These are phyloP conservation scores for Melieria omissa DNA, from an alignment of 2,888 invertebrate genomes.

Conservation along the genomic window DNA sequence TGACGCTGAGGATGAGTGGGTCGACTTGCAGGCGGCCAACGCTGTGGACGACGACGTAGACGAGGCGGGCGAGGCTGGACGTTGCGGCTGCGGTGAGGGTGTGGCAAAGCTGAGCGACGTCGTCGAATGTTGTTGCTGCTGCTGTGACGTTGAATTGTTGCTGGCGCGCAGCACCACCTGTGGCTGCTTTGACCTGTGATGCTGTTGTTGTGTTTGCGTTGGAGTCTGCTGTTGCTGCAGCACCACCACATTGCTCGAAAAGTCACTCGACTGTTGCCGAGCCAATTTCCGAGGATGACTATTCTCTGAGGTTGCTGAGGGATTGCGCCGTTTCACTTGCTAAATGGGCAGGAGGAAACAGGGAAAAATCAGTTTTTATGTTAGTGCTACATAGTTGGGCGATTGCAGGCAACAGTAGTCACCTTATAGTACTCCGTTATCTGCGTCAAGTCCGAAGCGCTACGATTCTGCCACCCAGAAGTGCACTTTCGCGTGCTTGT, in stretches of 20 bases:
- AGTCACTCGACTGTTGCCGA: conserved; percentile 51
- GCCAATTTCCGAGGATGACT: conserved; percentile 70
- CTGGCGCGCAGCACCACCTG: background rate
- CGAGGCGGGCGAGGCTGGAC: conserved; percentile 47
- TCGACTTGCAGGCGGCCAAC: conserved; percentile 41
- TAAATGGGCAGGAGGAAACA: conserved; percentile 54
- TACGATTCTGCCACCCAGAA: conserved; percentile 44
- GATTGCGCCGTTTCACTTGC: conserved; percentile 86
- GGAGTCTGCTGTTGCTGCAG: conserved; percentile 29
- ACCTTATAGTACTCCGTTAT: conserved; percentile 67
- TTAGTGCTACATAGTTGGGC: background rate
- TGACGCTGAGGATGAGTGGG: conserved; percentile 39
- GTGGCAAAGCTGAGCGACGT: conserved; percentile 43
- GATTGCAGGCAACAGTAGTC: conserved; percentile 25
- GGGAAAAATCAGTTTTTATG: conserved; percentile 12
- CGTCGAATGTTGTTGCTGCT: conserved; percentile 35
- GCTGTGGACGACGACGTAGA: conserved; percentile 46
- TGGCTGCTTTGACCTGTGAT: background rate
- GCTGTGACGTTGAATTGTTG: background rate
- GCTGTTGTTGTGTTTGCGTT: conserved; percentile 36
- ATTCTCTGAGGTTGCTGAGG: conserved; percentile 67
- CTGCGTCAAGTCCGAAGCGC: conserved; percentile 43
- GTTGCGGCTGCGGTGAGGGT: conserved; percentile 44
- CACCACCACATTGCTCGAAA: conserved; percentile 22
- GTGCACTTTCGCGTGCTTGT: conserved; percentile 55